Evolutionary conservation across 2,113 vertebrate genomes (phyloP).

Genomic region (Turdus rufiventris): DNA sequence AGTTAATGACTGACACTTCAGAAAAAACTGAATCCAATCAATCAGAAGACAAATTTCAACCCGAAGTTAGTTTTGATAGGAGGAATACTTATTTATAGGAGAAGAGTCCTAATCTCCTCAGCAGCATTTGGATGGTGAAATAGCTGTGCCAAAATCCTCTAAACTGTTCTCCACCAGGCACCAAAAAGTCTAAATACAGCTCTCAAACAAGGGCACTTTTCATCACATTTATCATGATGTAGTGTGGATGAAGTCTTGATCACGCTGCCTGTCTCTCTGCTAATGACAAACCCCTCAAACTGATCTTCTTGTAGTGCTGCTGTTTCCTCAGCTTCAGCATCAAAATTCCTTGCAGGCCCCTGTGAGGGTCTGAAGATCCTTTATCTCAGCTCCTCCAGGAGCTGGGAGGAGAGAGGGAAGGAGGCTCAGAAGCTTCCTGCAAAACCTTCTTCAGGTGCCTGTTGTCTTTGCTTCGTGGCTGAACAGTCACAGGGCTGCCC

Average conservation of each 20-base stretch:
- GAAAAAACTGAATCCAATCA: neutral
- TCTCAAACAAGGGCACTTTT: neutral
- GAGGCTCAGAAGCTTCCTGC: neutral
- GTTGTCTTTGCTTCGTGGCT: neutral
- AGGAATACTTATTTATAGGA: neutral
- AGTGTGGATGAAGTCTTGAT: neutral
- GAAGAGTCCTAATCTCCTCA: neutral
- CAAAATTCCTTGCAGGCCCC: neutral
- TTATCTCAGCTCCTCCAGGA: neutral
- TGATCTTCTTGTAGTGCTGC: neutral
- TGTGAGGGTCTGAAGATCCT: neutral
- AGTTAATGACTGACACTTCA: neutral
- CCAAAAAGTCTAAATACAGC: neutral
- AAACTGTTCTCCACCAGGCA: neutral
- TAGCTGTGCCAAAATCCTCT: neutral
- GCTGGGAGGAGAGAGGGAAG: neutral
- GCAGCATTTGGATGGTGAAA: neutral
- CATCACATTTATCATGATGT: neutral
- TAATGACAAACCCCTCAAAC: neutral
- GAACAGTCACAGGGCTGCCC: neutral
- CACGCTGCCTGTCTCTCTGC: neutral
- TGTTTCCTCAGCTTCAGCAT: neutral
- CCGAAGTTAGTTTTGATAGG: neutral
- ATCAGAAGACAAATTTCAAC: neutral
- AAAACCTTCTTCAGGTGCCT: neutral